Base-by-base conservation (phyloP, 2,888 invertebrate species). In the Ceratothoa steindachneri region DNA sequence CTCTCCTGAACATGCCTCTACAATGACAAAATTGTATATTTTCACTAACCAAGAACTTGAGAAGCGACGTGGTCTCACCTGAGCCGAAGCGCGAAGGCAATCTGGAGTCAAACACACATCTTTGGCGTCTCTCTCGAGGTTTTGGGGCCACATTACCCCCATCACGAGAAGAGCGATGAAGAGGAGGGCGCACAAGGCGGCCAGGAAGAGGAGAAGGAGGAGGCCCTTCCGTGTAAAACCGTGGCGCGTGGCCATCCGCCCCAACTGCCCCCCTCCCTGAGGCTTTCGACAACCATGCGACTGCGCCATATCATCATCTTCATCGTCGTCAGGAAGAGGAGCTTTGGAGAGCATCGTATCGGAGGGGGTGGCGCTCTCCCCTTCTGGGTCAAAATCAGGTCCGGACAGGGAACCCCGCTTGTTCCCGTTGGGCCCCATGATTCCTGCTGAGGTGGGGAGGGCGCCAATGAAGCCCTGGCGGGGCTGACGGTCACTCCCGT, bases 21-120 rank as follows among this genome's bases (percentile, higher is more conserved):
- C n/a, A n/a, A n/a, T n/a, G n/a, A n/a, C n/a, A n/a, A n/a, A n/a
- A n/a, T n/a, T n/a, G n/a, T n/a, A n/a, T n/a, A n/a, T n/a, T n/a
- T n/a, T n/a, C n/a, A n/a, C n/a, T n/a, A n/a, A n/a, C n/a, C n/a
- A n/a, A n/a, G n/a, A n/a, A n/a, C n/a, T n/a, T n/a, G n/a, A n/a
- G n/a, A n/a, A n/a, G n/a, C n/a, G n/a, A n/a, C n/a, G n/a, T n/a
- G n/a, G 24, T 12, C 81, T 82, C 81, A 87, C 87, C 85, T 86
- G 85, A 31, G 87, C 85, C 28, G 87, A 85, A n/a, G 86, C 86
- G 66, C 84, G 82, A 51, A 88, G 84, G 82, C 88, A 88, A 7
- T 85, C 84, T 0, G 86, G 83, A 22, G 84, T 83, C 71, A 83
- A 82, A 81, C 87, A 88, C 53, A 86, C 83, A 7, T 85, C 84